Conservation (phyloP, 2,797 vertebrate species). For the Setipinna tenuifilis region DNA sequence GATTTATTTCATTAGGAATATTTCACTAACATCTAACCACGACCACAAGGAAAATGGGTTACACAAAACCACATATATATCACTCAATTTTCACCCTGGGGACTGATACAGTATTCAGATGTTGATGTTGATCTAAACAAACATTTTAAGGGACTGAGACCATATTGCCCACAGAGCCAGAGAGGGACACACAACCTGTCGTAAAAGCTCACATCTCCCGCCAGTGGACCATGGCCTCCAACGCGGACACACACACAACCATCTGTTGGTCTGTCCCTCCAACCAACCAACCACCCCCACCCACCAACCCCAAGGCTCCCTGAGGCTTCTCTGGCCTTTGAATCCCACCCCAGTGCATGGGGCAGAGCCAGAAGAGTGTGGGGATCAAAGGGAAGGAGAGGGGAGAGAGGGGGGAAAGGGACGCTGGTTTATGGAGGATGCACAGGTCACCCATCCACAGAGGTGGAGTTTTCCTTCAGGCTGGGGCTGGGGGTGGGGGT, state of each 20-base stretch:
- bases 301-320: constrained; percentile 51
- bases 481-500: neutral
- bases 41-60: neutral
- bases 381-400: constrained; percentile 58
- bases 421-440: constrained; percentile 66
- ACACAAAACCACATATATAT: neutral
- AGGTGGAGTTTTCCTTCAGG: constrained; percentile 57
- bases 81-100: no score
- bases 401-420: constrained; percentile 50
- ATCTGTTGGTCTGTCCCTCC: constrained; percentile 60
- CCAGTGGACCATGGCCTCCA: neutral
- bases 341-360: constrained; percentile 70
- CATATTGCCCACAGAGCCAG: neutral
- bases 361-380: constrained; percentile 50
- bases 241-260: constrained; percentile 45
- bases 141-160: no score
- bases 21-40: neutral
- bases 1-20: neutral
- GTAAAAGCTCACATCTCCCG: constrained; percentile 43
- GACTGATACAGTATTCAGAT: no score
- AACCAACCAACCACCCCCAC: neutral
- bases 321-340: constrained; percentile 65
- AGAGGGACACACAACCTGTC: constrained; percentile 46
- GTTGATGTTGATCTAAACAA: no score
- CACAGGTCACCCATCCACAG: constrained; percentile 65